Evolutionary conservation across 2,888 invertebrate genomes (phyloP).

Genomic region (Tetragonisca angustula): DNA sequence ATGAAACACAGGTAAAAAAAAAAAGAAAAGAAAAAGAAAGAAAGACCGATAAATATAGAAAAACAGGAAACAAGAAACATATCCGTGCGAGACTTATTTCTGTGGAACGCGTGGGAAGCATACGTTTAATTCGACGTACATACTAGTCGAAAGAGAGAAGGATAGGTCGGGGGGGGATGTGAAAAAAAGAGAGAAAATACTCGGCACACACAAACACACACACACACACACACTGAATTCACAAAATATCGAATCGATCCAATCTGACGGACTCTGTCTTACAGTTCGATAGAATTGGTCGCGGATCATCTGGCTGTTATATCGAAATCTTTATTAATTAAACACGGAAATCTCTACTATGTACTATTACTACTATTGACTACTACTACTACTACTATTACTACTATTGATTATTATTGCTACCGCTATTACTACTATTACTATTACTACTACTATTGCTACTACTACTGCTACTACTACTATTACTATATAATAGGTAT

Average conservation of each 20-base stretch:
- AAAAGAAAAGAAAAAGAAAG: neutral
- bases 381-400: constrained; percentile 67
- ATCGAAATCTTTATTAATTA: constrained; percentile 77
- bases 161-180: neutral
- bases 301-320: constrained; percentile 80
- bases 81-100: constrained; percentile 18
- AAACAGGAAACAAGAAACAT: constrained; percentile 3
- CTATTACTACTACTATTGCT: constrained; percentile 67
- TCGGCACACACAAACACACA: constrained; percentile 65
- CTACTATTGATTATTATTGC: constrained; percentile 65
- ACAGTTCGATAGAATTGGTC: constrained; percentile 32
- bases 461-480: constrained; percentile 72
- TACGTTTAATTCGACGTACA: constrained; percentile 31
- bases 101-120: constrained; percentile 9
- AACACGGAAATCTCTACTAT: constrained; percentile 66
- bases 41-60: neutral
- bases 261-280: constrained; percentile 41
- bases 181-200: constrained; percentile 65
- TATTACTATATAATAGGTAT: constrained; percentile 80
- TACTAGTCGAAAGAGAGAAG: constrained; percentile 47
- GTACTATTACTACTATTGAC: constrained; percentile 73
- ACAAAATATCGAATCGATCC: constrained; percentile 67
- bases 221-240: constrained; percentile 59
- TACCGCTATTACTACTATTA: constrained; percentile 68
- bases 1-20: too few relatives aligned